Evolutionary conservation across 2,888 invertebrate genomes (phyloP), one percentile per base, ranked within the genome.

Genomic region (Hymenopus coronatus): DNA sequence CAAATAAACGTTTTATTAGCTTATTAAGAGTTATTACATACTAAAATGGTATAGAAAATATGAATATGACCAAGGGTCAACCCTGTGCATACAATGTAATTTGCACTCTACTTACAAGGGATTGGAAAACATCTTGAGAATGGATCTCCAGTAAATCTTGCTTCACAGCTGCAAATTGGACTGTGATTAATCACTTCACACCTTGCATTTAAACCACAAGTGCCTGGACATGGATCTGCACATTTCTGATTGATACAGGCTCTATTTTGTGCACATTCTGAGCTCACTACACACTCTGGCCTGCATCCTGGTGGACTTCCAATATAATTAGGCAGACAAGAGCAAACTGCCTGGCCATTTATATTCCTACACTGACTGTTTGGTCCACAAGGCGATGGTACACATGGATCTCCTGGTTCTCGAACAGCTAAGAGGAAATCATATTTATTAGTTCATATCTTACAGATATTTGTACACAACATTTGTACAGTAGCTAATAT

Each of bases 141-240:
- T 86, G 98, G 97, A 95, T 98, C 97, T 20, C 98, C 98, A 89
- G 96, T 95, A 92, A 96, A 95, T 81, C 96, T 96, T 30, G 93
- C 93, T 81, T 96, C 95, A 92, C 97, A 97, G 89, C 95, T 95
- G 92, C 97, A 97, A 91, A 96, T 96, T 9, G 96, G 96, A 91
- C 95, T 95, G 92, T 96, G 96, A 92, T 96, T 96, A 82, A 96
- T 95, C 27, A 97, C 96, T 91, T 95, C 94, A 91, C 97, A 97
- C 90, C 95, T 94, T 3, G 97, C 94, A 92, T 96, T 96, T 91
- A 94, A 94, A 28, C 91, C 91, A 88, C 91, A 92, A 14, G 91
- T 91, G 54, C 92, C 91, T 28, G 92, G 91, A 89, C 92, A 93
- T 6, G 92, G 92, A 90, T 92, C 92, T 82, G 87, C 89, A 89